Conservation (phyloP, 2,888 invertebrate genomes). For the Plutella xylostella region DNA sequence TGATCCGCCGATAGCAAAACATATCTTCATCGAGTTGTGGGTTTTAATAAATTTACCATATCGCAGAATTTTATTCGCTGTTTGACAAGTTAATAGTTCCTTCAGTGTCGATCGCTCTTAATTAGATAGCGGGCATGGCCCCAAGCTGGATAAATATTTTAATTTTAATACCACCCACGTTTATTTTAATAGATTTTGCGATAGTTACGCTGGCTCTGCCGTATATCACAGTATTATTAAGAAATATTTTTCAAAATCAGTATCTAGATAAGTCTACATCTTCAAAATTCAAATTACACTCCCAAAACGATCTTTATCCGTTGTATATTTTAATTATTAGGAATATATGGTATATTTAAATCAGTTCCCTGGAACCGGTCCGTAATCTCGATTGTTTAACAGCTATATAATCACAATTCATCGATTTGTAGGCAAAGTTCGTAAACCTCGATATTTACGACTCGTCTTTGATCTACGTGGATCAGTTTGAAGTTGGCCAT, state of each 20-base stretch:
- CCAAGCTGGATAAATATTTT: slow-evolving; percentile 37
- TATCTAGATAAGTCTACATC: not conserved
- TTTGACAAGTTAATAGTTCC: slow-evolving; percentile 44
- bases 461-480: too few species aligned
- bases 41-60: slow-evolving; percentile 32
- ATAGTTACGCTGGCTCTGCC: slow-evolving; percentile 15
- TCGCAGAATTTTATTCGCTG: slow-evolving; percentile 31
- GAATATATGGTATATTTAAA: too few species aligned
- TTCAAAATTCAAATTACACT: slow-evolving; percentile 1
- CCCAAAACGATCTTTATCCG: slow-evolving; percentile 1
- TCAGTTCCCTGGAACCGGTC: not conserved
- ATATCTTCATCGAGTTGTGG: not conserved
- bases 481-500: too few species aligned
- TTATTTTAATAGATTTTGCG: slow-evolving; percentile 31
- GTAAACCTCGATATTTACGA: too few species aligned
- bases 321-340: slow-evolving; percentile 3
- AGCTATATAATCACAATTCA: too few species aligned
- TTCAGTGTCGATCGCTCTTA: slow-evolving; percentile 36
- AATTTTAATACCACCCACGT: slow-evolving; percentile 47
- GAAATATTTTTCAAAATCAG: slow-evolving; percentile 7
- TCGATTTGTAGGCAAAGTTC: too few species aligned
- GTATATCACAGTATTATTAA: slow-evolving; percentile 9
- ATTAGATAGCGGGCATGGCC: slow-evolving; percentile 33
- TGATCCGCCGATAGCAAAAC: too few species aligned
- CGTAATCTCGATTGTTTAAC: too few species aligned